Evolutionary conservation across 2,113 vertebrate species (phyloP).

Genomic region (Myodes glareolus): DNA sequence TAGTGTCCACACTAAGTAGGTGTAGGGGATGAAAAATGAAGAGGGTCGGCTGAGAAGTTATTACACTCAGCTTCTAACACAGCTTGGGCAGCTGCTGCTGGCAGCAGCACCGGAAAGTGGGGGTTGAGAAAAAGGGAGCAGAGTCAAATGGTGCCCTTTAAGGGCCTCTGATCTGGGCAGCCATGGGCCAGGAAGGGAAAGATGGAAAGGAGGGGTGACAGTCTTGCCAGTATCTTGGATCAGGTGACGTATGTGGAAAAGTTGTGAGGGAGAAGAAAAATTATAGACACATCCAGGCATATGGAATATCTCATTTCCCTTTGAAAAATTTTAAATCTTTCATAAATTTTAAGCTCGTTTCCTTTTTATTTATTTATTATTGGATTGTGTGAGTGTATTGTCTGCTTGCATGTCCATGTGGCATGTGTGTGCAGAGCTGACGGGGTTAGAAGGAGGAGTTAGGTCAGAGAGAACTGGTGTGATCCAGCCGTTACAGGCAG

Average conservation of each 20-base stretch:
- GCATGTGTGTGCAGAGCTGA: background rate
- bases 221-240: too few relatives aligned
- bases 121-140: background rate
- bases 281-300: too few relatives aligned
- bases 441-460: background rate
- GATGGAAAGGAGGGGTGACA: too few relatives aligned
- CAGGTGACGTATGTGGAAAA: background rate
- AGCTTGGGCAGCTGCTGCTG: background rate
- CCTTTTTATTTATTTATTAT: background rate
- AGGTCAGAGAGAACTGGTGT: background rate
- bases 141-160: background rate
- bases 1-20: background rate
- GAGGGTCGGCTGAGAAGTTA: background rate
- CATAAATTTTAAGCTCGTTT: background rate
- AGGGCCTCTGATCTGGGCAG: background rate
- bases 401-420: background rate
- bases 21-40: background rate
- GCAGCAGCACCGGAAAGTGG: background rate
- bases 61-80: rapidly evolving
- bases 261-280: background rate
- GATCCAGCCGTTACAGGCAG: background rate
- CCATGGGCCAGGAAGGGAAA: rapidly evolving
- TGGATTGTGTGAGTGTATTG: too few relatives aligned
- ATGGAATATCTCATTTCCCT: background rate
- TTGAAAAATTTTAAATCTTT: background rate